These are phyloP conservation scores for Linurgus olivaceus DNA, from an alignment of 2,797 vertebrate genomes.

Conservation along the genomic window DNA sequence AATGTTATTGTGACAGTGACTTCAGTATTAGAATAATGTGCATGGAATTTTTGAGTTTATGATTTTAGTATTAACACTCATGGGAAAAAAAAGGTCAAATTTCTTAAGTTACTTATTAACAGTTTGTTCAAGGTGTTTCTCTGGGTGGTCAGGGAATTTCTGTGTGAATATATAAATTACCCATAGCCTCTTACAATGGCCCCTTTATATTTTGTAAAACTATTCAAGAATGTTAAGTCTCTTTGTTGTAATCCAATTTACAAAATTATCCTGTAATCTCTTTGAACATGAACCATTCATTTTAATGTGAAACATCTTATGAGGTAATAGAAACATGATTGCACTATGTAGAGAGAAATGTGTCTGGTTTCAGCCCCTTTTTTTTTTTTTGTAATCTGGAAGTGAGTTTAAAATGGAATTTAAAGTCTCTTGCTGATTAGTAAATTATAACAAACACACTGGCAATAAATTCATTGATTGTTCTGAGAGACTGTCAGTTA, in stretches of 20 bases:
- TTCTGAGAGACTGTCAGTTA: not conserved
- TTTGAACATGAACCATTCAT: not conserved
- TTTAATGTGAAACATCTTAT: not conserved
- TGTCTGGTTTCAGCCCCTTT: not conserved
- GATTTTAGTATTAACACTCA: not conserved
- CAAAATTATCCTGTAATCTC: constrained; percentile 18
- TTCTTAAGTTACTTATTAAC: not conserved
- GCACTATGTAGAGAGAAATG: not conserved
- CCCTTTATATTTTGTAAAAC: not conserved
- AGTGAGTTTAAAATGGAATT: not conserved
- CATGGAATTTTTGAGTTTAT: not conserved
- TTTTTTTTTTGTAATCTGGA: not conserved
- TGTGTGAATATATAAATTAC: not conserved
- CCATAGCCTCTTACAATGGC: not conserved
- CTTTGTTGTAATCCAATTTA: constrained; percentile 24
- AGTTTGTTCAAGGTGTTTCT: not conserved
- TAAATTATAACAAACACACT: not conserved
- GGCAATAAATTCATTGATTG: not conserved
- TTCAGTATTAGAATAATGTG: not conserved
- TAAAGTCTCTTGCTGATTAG: not conserved
- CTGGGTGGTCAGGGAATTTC: not conserved
- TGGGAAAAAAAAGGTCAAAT: not conserved
- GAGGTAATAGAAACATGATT: not conserved
- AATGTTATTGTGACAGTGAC: not conserved
- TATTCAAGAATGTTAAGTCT: not conserved